Evolutionary conservation across 1,140 invertebrate species (phyloP), one percentile per base, ranked within the genome.

Genomic region (Marisa cornuarietis): DNA sequence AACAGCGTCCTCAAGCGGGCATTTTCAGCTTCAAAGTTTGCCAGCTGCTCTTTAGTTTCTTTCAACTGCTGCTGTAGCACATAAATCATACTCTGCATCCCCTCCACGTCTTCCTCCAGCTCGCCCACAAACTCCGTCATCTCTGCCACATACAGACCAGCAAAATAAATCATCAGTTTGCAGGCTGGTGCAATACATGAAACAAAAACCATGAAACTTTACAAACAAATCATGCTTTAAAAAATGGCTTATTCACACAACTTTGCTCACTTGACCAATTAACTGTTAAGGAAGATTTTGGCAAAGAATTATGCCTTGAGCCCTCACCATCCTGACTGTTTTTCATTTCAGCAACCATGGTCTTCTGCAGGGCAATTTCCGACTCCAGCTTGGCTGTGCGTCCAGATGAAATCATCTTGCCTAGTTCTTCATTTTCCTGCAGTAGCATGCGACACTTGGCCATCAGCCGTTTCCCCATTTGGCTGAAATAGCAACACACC

Each of bases 351-450:
- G 98, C 96, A 84, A 96, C 96, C 86, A 98, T 96, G 90, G 95
- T 98, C 90, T 96, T 98, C 89, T 99, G 96, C 85, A 99, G 92
- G 6, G 97, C 96, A 79, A 99, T 92, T 91, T 99, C 97, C 80
- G 96, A 96, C 92, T 99, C 98, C 52, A 99, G 92, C 91, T 99
- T 98, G 58, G 98, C 97, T 87, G 98, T 94, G 84, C 96, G 92
- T 9, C 98, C 98, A 84, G 96, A 98, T 11, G 96, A 95, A 69
- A 98, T 98, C 93, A 98, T 96, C 89, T 97, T 96, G 26, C 98
- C 98, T 20, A 99, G 92, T 89, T 99, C 98, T 91, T 99, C 98
- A 92, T 99, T 99, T 91, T 99, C 98, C 91, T 98, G 97, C 89
- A 99, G 96, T n/a, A 99, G 92, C 82, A 98, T 92, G 81, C 97